These are phyloP conservation scores for Escarpia spicata DNA, from an alignment of 2,888 invertebrate genomes.

Conservation along the genomic window DNA sequence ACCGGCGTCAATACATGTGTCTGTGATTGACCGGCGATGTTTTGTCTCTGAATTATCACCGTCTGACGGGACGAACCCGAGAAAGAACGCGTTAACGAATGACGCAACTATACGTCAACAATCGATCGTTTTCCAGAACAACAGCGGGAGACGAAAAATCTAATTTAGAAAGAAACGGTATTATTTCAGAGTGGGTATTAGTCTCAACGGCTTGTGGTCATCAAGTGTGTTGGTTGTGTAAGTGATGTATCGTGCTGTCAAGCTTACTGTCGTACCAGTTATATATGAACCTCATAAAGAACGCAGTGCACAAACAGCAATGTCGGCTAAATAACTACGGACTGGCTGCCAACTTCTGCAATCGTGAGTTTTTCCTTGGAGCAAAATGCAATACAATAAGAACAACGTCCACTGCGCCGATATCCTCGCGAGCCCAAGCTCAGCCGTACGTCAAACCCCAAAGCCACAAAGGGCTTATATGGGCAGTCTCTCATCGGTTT, in stretches of 20 bases:
- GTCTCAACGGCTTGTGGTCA: too few species aligned
- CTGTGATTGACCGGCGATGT: not conserved
- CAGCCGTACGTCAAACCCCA: not conserved
- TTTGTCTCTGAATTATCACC: not conserved
- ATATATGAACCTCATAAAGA: too few species aligned
- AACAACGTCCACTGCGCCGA: not conserved
- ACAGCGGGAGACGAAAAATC: not conserved
- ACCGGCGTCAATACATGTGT: not conserved
- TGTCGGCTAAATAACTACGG: too few species aligned
- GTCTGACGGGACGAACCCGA: not conserved
- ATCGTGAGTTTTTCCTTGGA: not conserved
- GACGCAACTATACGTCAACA: not conserved
- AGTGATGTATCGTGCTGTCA: too few species aligned
- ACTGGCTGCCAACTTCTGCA: not conserved
- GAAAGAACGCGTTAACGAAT: not conserved
- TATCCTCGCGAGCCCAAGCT: not conserved
- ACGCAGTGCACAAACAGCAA: too few species aligned
- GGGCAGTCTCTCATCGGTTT: not conserved
- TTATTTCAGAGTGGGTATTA: not conserved
- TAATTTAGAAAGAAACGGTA: not conserved
- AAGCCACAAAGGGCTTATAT: not conserved
- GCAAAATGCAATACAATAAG: not conserved
- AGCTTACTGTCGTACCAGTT: too few species aligned
- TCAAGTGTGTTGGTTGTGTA: too few species aligned
- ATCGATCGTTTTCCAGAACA: not conserved